Conservation (phyloP, 1,140 invertebrate genomes). For the Drosophila parabipectinata region DNA sequence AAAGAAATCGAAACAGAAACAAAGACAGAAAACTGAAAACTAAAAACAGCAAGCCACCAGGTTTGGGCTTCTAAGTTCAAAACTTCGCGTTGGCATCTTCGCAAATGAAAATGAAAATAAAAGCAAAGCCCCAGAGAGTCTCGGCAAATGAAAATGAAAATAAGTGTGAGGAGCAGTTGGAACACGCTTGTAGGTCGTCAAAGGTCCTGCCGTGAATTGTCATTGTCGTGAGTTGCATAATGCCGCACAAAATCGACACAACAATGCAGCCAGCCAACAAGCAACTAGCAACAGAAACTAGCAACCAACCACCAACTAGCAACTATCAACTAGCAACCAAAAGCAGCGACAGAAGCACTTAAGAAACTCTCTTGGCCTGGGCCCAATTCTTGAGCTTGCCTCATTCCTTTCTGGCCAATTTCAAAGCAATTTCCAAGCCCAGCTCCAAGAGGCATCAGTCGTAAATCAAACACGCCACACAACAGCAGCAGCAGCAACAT, state of each 20-base stretch:
- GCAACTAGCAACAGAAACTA: conserved; percentile 15
- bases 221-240: conserved; percentile 83
- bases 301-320: conserved; percentile 23
- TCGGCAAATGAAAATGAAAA: conserved; percentile 40
- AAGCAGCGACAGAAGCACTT: conserved; percentile 33
- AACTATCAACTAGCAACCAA: conserved; percentile 22
- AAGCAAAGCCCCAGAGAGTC: conserved; percentile 12
- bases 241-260: conserved; percentile 79
- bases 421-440: conserved; percentile 71
- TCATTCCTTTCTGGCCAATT: conserved; percentile 72
- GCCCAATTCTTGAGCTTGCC: conserved; percentile 69
- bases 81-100: conserved; percentile 49
- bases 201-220: conserved; percentile 83
- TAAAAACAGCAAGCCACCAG: not conserved
- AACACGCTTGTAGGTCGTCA: conserved; percentile 83
- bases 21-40: not conserved
- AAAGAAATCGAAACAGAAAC: conserved; percentile 13
- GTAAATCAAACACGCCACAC: conserved; percentile 77
- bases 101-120: conserved; percentile 35
- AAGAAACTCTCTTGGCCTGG: conserved; percentile 31
- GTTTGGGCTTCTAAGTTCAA: not conserved
- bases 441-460: conserved; percentile 58
- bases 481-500: conserved; percentile 59
- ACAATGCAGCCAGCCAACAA: conserved; percentile 45
- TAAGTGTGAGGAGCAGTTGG: conserved; percentile 61